Evolutionary conservation across 2,888 invertebrate genomes (phyloP).

Genomic region (Nemoura dubitans): DNA sequence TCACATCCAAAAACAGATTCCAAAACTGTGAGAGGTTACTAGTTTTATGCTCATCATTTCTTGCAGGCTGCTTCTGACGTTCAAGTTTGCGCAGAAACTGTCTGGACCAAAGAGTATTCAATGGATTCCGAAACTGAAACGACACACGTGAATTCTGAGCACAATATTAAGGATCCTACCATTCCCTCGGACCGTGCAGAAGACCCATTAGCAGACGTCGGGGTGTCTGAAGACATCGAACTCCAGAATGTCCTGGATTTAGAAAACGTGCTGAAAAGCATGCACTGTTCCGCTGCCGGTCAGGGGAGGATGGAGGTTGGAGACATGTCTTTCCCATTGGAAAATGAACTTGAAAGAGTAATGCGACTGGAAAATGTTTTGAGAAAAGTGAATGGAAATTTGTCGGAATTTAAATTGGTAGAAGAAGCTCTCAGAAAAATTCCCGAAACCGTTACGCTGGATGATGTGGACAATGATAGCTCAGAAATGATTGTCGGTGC

Average conservation of each 20-base stretch:
- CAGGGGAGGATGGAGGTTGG: neutral
- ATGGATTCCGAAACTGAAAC: neutral
- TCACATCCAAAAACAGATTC: too few species aligned
- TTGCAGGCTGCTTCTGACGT: too few species aligned
- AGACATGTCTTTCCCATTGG: neutral
- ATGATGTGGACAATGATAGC: neutral
- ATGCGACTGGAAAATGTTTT: slow-evolving; percentile 15
- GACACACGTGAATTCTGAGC: neutral
- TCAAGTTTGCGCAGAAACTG: too few species aligned
- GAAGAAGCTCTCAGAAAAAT: neutral
- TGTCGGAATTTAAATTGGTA: neutral
- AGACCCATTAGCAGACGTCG: neutral
- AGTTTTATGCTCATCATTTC: too few species aligned
- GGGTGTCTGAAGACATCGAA: neutral
- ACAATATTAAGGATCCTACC: neutral
- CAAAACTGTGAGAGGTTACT: too few species aligned
- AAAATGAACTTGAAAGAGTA: slow-evolving; percentile 4
- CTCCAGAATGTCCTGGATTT: slow-evolving; percentile 16
- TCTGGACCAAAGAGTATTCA: too few species aligned
- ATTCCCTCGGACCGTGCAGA: neutral
- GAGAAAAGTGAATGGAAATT: slow-evolving; percentile 24
- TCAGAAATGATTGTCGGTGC: neutral
- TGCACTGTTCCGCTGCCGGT: neutral
- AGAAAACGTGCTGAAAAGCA: neutral
- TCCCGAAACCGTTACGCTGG: neutral